These are phyloP conservation scores for Temnothorax nylanderi DNA, from an alignment of 1,140 invertebrate genomes.

Conservation along the genomic window DNA sequence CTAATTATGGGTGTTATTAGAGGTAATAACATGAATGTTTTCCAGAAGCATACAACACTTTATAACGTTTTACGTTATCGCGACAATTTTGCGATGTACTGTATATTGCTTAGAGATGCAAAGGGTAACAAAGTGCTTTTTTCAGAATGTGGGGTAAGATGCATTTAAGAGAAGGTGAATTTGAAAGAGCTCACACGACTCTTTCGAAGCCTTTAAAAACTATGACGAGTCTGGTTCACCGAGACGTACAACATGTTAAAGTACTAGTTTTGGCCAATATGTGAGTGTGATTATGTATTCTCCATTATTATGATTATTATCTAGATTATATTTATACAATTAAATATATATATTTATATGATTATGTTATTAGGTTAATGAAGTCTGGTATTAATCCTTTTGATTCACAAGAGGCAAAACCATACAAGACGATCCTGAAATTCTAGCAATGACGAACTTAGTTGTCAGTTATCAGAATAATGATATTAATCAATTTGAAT, in stretches of 20 bases:
- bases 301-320: constrained; percentile 37
- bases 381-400: constrained; percentile 99
- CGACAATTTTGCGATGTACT: background rate
- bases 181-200: constrained; percentile 99
- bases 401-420: constrained; percentile 99
- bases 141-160: constrained; percentile 99
- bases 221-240: constrained; percentile 99
- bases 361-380: constrained; percentile 92
- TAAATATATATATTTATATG: constrained; percentile 4
- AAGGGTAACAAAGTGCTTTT: constrained; percentile 9
- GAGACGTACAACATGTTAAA: constrained; percentile 98
- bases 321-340: constrained; percentile 12
- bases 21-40: constrained; percentile 87
- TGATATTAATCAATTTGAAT: constrained; percentile 99
- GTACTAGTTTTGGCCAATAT: constrained; percentile 99
- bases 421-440: constrained; percentile 99
- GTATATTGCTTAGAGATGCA: background rate
- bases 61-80: background rate
- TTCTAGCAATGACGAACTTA: constrained; percentile 99
- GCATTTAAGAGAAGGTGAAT: constrained; percentile 99
- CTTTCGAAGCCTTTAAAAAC: constrained; percentile 99
- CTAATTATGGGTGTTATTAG: constrained; percentile 99
- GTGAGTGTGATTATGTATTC: constrained; percentile 84
- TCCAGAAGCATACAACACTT: background rate
- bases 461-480: constrained; percentile 99